phyloP scores from a whole-genome alignment of 2,888 invertebrate species.

The Pandemis cinnamomeana region DNA sequence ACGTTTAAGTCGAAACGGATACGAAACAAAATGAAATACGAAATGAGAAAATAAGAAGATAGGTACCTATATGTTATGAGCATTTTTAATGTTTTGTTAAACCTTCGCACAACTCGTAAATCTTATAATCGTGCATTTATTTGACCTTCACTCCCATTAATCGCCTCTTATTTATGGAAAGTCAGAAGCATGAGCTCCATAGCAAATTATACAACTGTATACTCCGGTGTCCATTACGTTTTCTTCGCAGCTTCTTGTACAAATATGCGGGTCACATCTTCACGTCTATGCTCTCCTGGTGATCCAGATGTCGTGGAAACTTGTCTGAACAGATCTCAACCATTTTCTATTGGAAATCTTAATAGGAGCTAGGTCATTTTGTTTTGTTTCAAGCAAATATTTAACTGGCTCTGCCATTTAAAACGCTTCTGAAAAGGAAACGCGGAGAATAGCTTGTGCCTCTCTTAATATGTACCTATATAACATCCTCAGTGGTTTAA shows the following conservation, averaged over 20 bases:
- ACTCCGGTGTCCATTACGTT: neutral
- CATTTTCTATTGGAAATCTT: conserved; percentile 48
- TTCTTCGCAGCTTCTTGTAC: conserved; percentile 30
- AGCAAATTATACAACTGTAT: neutral
- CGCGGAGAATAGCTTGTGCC: neutral
- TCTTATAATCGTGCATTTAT: too few relatives aligned
- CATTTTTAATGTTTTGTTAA: too few relatives aligned
- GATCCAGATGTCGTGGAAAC: conserved; percentile 67
- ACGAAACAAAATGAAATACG: too few relatives aligned
- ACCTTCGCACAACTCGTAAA: too few relatives aligned
- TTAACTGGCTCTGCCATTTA: neutral
- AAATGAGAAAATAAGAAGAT: too few relatives aligned
- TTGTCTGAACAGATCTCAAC: conserved; percentile 60
- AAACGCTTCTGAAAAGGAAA: neutral
- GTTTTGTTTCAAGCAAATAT: neutral
- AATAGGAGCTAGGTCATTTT: conserved; percentile 9
- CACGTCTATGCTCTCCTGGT: conserved; percentile 57
- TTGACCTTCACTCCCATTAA: too few relatives aligned
- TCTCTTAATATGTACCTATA: neutral
- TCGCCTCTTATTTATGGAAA: too few relatives aligned
- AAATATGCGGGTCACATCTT: conserved; percentile 36
- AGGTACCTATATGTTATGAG: too few relatives aligned
- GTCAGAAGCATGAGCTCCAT: too few relatives aligned
- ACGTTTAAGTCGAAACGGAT: too few relatives aligned
- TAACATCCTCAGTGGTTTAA: too few relatives aligned